A percentile compares a stretch with the other conserved stretches of the same genome.
Evolutionary conservation across 2,888 invertebrate species (phyloP).

Genomic region (Ethmia dodecea): DNA sequence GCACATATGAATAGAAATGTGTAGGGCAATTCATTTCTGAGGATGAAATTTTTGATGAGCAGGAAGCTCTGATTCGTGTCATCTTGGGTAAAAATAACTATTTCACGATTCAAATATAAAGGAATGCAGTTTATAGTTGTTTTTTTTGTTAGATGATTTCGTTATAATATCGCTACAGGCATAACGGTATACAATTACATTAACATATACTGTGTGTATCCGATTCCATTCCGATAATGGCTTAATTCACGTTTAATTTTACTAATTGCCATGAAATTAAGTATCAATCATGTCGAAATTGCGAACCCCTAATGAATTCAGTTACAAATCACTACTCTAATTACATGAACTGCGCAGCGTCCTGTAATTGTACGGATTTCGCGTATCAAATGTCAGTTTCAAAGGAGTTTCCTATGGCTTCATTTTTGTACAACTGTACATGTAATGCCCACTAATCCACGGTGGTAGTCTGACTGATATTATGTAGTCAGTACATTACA

Average conservation of each 20-base stretch:
- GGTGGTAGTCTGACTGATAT: not conserved
- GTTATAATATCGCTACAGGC: too few relatives aligned
- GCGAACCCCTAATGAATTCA: not conserved
- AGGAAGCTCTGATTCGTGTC: too few relatives aligned
- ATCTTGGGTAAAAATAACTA: too few relatives aligned
- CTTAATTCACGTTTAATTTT: too few relatives aligned
- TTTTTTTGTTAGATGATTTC: too few relatives aligned
- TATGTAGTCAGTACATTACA: not conserved
- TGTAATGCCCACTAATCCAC: slow-evolving; percentile 10
- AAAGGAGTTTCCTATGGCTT: slow-evolving; percentile 39
- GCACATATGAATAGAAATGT: slow-evolving; percentile 9
- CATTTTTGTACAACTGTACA: slow-evolving; percentile 17
- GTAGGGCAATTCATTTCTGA: slow-evolving; percentile 16
- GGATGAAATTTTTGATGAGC: slow-evolving; percentile 7
- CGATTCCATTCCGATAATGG: too few relatives aligned
- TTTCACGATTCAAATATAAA: too few relatives aligned
- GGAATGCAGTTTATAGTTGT: too few relatives aligned
- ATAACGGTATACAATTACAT: too few relatives aligned
- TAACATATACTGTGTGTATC: too few relatives aligned
- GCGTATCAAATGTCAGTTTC: slow-evolving; percentile 41
- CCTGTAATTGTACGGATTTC: slow-evolving; percentile 33
- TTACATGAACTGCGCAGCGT: slow-evolving; percentile 22
- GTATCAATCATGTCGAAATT: not conserved
- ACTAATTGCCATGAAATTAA: too few relatives aligned
- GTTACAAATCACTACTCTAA: slow-evolving; percentile 14